Evolutionary conservation across 1,140 invertebrate species (phyloP).

Genomic region (Bombus polaris): DNA sequence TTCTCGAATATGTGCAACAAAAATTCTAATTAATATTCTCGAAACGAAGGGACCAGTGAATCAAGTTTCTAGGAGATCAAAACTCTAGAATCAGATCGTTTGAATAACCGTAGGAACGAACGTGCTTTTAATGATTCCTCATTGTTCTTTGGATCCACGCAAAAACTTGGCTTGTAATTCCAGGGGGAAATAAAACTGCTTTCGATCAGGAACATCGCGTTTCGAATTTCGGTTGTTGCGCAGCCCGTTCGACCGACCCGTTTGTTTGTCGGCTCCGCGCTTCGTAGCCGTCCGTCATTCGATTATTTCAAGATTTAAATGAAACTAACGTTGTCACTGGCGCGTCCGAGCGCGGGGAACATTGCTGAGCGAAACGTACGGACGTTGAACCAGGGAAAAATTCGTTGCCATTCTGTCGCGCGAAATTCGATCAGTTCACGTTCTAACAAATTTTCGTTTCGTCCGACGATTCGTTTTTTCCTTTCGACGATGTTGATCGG

Average conservation of each 20-base stretch:
- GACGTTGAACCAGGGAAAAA: slow-evolving; percentile 5
- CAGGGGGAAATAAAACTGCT: neutral
- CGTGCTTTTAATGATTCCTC: neutral
- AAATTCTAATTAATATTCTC: neutral
- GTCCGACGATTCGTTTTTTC: neutral
- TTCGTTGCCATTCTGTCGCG: slow-evolving; percentile 3
- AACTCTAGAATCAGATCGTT: neutral
- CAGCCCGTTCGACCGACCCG: neutral
- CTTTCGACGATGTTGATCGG: neutral
- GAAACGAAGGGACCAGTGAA: neutral
- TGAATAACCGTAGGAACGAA: neutral
- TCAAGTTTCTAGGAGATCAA: neutral
- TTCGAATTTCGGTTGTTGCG: slow-evolving; percentile 30
- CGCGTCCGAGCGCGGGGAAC: neutral
- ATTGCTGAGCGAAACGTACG: neutral
- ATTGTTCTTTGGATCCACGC: neutral
- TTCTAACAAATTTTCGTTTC: slow-evolving; percentile 1
- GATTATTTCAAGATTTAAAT: slow-evolving; percentile 56
- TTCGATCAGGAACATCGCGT: slow-evolving; percentile 8
- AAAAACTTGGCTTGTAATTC: neutral
- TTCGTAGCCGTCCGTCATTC: slow-evolving; percentile 25
- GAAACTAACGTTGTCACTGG: slow-evolving; percentile 36
- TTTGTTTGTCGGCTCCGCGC: slow-evolving; percentile 20
- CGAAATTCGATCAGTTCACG: slow-evolving; percentile 26
- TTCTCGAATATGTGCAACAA: neutral